Evolutionary conservation across 2,113 vertebrate genomes (phyloP).

Genomic region (Scartelaos histophorus): DNA sequence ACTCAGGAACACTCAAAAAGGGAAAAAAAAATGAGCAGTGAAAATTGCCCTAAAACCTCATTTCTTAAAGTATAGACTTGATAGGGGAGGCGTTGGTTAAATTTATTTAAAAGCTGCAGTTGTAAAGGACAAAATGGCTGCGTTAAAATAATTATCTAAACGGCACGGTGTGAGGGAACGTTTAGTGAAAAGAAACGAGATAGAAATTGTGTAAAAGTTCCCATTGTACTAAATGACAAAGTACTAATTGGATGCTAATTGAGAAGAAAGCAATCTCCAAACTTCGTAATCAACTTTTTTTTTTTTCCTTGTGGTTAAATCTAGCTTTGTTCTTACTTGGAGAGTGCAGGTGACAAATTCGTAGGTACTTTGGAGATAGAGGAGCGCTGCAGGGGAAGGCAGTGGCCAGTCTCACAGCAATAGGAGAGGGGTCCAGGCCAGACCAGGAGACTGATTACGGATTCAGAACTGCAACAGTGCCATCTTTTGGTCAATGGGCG

Average conservation of each 20-base stretch:
- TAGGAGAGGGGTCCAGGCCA: conserved; percentile 36
- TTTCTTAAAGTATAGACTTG: conserved; percentile 65
- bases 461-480: conserved; percentile 93
- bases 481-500: conserved; percentile 87
- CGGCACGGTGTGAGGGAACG: conserved; percentile 8
- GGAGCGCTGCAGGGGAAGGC: conserved; percentile 53
- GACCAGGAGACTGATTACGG: conserved; percentile 55
- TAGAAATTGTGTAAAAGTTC: conserved; percentile 2
- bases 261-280: conserved; percentile 29
- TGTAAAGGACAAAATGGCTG: conserved; percentile 53
- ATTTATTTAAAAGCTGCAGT: conserved; percentile 52
- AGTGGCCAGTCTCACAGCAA: conserved; percentile 44
- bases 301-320: conserved; percentile 47
- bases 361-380: conserved; percentile 42
- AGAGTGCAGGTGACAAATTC: conserved; percentile 57
- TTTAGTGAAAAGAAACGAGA: conserved; percentile 3
- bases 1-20: conserved; percentile 57
- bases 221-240: neutral
- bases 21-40: conserved; percentile 9
- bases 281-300: conserved; percentile 56
- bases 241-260: conserved; percentile 20
- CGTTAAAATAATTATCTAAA: conserved; percentile 20
- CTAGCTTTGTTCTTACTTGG: conserved; percentile 48
- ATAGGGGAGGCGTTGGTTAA: conserved; percentile 74
- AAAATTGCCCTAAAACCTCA: conserved; percentile 53